Percentiles rank a stretch among this genome's conserved stretches.
phyloP scores from a whole-genome alignment of 2,797 vertebrate genomes.

The Pogonophryne albipinna region DNA sequence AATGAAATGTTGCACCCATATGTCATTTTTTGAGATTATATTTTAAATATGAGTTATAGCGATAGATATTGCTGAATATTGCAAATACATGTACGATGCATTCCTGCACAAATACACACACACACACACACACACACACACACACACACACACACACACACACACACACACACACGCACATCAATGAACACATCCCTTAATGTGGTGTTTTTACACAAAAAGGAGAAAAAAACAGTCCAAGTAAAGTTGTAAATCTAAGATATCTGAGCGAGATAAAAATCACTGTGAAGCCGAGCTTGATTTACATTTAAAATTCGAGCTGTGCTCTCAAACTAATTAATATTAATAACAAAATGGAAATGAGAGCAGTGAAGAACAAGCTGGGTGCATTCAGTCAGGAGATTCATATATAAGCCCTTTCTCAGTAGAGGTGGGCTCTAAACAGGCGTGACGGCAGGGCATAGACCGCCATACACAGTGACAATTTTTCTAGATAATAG shows the following conservation, averaged over 20 bases:
- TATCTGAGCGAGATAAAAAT: slow-evolving; percentile 81
- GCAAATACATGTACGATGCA: slow-evolving; percentile 4
- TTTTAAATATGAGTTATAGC: slow-evolving; percentile 20
- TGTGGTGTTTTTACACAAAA: slow-evolving; percentile 35
- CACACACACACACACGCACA: background rate
- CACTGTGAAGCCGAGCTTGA: slow-evolving; percentile 77
- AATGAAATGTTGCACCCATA: slow-evolving; percentile 40
- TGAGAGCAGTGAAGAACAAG: slow-evolving; percentile 83
- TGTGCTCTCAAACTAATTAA: slow-evolving; percentile 88
- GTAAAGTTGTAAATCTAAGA: slow-evolving; percentile 83
- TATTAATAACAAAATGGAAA: slow-evolving; percentile 90
- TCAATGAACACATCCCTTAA: slow-evolving; percentile 41
- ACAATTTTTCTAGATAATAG: slow-evolving; percentile 99
- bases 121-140: background rate
- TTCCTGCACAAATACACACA: background rate
- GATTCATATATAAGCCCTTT: slow-evolving; percentile 93
- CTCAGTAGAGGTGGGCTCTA: slow-evolving; percentile 95
- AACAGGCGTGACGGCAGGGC: slow-evolving; percentile 94
- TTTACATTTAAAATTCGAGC: slow-evolving; percentile 85
- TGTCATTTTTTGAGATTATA: slow-evolving; percentile 30
- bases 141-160: background rate
- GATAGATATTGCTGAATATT: background rate
- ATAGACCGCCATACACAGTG: slow-evolving; percentile 95
- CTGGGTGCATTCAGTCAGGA: slow-evolving; percentile 89
- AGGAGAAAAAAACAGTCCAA: slow-evolving; percentile 57